Base-by-base conservation (phyloP, 2,113 vertebrate species). In the Macquaria ambigua region DNA sequence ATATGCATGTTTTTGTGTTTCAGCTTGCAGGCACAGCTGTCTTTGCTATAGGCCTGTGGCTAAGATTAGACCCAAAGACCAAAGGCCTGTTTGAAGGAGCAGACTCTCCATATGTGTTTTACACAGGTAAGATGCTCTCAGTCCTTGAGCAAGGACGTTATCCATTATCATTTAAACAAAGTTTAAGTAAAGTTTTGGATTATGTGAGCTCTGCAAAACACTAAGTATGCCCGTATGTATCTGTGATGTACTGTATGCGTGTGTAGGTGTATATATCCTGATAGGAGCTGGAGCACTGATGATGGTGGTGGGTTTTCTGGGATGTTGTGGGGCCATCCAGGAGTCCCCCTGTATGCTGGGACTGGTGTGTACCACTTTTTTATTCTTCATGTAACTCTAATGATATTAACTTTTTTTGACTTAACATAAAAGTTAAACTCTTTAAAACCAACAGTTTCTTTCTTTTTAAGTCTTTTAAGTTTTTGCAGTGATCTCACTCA, bases 331-430 rank as follows among this genome's bases (percentile, higher is more conserved):
- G 23, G 97, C 98, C 0, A 96, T 99, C 83, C 97, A 98, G 85
- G 98, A 99, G 81, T 99, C 98, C 2, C 96, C 98, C 0, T 98
- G 97, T 92, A 98, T 99, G 98, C 97, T 99, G 89, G 98, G 98
- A 88, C 85, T 98, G 97, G 98, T 99, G 93, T 92, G 96, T 96
- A 85, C 15, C 28, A 34, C 39, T 73, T 78, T 67, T 71, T 77
- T 16, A 53, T 59, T 53, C 16, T 48, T 62, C 1, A 52, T 7
- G 2, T 46, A 46, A 34, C 28, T 55, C 10, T 25, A 0, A 37
- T n/a, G 53, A 8, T 37, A 14, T 23, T 58, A 63, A 50, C 15
- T 23, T 58, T 14, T 72, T 70, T 63, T 81, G 11, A 69, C 21
- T 68, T 77, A 25, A 77, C 1, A 21, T 46, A 34, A 37, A n/a